Conservation (phyloP, 2,113 vertebrate species). For the Gracilinanus agilis region DNA sequence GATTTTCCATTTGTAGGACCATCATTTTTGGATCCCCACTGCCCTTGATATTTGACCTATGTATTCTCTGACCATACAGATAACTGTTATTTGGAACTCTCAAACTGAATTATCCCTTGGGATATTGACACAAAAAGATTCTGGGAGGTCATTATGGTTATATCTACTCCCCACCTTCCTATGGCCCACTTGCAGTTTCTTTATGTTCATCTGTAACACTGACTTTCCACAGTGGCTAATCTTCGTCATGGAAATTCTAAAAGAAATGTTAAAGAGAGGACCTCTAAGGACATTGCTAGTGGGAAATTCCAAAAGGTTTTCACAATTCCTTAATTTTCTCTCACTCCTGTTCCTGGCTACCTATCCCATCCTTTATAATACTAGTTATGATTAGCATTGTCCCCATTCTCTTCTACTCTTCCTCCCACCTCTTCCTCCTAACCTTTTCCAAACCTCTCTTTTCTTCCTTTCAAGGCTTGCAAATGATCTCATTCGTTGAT, state of each 20-base stretch:
- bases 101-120: neutral
- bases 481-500: neutral
- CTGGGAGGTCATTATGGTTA: neutral
- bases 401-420: neutral
- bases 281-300: neutral
- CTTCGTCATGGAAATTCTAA: neutral
- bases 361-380: neutral
- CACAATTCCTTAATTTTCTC: neutral
- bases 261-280: neutral
- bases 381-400: neutral
- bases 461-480: neutral
- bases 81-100: neutral
- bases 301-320: neutral
- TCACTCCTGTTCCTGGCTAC: neutral
- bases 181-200: fast-evolving
- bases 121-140: neutral
- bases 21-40: neutral
- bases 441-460: neutral
- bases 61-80: neutral
- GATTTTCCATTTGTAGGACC: neutral
- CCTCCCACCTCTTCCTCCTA: neutral
- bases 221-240: neutral
- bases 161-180: neutral
- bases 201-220: neutral
- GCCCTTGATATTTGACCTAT: neutral